A percentile compares a stretch with the other conserved stretches of the same genome.
Conservation (phyloP, 2,113 vertebrate species). For the Accipiter cooperii region DNA sequence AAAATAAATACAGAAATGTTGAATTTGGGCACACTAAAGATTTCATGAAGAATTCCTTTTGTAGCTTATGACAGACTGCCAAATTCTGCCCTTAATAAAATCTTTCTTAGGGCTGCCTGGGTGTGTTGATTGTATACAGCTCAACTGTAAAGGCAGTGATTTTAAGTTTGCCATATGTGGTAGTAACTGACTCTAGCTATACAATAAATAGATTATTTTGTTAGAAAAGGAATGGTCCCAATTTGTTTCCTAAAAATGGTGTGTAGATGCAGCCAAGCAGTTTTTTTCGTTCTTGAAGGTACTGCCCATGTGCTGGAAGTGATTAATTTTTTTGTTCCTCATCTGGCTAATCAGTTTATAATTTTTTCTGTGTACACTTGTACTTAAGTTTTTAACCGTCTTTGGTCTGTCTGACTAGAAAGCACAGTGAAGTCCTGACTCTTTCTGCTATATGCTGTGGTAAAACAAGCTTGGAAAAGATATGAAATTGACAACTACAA, state of each 20-base stretch:
- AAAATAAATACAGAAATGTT: background rate
- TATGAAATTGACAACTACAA: background rate
- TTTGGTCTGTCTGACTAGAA: background rate
- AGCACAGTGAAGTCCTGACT: background rate
- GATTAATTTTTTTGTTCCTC: background rate
- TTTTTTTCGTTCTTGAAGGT: background rate
- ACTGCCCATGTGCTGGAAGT: background rate
- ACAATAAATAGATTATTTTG: background rate
- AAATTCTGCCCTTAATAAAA: background rate
- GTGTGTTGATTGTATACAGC: background rate
- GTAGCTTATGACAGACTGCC: background rate
- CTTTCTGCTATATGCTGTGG: background rate
- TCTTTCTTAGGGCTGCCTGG: background rate
- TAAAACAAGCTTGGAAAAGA: background rate
- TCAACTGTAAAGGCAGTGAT: background rate
- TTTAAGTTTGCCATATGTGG: background rate
- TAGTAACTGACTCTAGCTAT: background rate
- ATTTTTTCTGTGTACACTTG: background rate
- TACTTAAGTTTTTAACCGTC: background rate
- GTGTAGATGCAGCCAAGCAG: background rate
- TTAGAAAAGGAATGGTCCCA: background rate
- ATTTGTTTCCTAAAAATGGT: background rate
- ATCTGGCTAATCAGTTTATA: fast-evolving
- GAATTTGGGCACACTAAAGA: background rate
- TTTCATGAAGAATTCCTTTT: background rate